Percentiles rank a stretch among this genome's conserved stretches.
Evolutionary conservation across 2,888 invertebrate species (phyloP).

Genomic region (Litoditis marina): DNA sequence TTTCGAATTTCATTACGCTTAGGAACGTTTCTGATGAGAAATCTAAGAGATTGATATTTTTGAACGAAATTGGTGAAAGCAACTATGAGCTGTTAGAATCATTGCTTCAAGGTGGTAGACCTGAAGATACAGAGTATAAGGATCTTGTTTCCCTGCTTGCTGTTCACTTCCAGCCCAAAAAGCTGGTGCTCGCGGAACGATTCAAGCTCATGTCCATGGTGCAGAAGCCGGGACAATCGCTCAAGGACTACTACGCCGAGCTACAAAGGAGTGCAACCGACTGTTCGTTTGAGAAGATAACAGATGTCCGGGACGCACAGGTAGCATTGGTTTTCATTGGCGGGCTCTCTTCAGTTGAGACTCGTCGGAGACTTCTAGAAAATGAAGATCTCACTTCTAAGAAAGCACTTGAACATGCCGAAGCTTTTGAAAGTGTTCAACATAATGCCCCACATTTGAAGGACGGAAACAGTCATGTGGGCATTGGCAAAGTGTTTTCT

Average conservation of each 20-base stretch:
- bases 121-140: background rate
- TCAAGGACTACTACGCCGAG: background rate
- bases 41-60: background rate
- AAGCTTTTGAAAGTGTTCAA: background rate
- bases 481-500: background rate
- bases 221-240: background rate
- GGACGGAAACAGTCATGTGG: background rate
- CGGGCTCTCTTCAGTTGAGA: background rate
- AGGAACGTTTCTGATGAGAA: background rate
- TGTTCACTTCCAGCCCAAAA: background rate
- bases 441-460: background rate
- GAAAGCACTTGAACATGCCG: conserved; percentile 3
- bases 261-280: background rate
- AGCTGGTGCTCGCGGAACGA: background rate
- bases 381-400: background rate
- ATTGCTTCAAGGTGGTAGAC: background rate
- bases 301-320: background rate
- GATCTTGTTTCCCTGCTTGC: background rate
- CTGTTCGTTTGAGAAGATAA: background rate
- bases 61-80: conserved; percentile 3
- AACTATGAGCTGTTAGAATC: conserved; percentile 5
- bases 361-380: background rate
- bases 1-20: background rate
- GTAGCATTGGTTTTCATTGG: background rate
- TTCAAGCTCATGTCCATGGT: background rate